Conservation (phyloP, 2,113 vertebrate genomes). For the Scalopus aquaticus region DNA sequence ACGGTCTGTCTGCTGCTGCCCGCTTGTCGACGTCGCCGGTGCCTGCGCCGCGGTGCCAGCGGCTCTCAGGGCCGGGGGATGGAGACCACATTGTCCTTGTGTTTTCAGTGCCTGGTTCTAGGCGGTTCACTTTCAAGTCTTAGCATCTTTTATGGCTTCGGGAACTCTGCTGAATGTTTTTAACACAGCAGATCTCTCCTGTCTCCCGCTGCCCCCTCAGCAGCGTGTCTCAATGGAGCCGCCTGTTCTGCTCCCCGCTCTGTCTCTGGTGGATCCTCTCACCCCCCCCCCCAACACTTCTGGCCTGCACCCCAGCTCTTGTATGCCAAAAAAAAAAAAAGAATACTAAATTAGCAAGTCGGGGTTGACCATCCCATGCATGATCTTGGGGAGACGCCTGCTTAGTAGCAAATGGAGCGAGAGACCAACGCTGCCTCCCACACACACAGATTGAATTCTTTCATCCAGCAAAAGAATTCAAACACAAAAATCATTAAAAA, state of each 20-base stretch:
- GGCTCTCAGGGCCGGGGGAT: no score
- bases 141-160: not conserved
- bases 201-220: no score
- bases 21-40: no score
- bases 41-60: no score
- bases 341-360: no score
- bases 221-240: no score
- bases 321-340: no score
- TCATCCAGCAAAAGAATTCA: slow-evolving; percentile 21
- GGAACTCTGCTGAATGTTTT: not conserved
- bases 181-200: not conserved
- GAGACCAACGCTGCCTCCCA: not conserved
- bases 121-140: not conserved
- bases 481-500: not conserved
- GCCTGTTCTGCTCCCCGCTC: no score
- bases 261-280: no score
- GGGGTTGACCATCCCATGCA: not conserved
- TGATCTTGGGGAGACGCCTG: not conserved
- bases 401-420: not conserved
- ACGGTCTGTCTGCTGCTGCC: not conserved
- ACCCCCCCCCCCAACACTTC: no score
- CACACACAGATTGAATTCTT: not conserved
- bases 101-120: not conserved
- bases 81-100: no score
- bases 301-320: no score